Conservation (phyloP, 1,140 invertebrate genomes). For the Dendrolimus kikuchii region DNA sequence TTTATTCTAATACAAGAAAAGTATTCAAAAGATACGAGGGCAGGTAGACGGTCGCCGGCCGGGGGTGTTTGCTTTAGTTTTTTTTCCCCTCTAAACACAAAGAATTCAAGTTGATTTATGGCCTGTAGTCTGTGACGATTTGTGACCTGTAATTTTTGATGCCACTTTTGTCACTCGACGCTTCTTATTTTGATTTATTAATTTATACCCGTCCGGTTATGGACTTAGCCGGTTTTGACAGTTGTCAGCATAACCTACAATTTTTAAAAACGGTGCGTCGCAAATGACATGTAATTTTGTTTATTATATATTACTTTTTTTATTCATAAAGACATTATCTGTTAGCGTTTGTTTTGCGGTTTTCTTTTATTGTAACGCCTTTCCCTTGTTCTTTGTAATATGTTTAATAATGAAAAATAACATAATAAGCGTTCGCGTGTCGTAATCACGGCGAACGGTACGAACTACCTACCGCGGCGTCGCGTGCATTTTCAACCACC, state of each 20-base stretch:
- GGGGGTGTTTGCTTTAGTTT: slow-evolving; percentile 63
- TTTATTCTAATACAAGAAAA: slow-evolving; percentile 68
- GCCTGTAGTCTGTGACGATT: slow-evolving; percentile 54
- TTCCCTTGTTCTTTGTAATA: too few species aligned
- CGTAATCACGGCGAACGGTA: too few species aligned
- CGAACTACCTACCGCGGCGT: too few species aligned
- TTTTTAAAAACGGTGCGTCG: slow-evolving; percentile 21
- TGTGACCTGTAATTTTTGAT: slow-evolving; percentile 67
- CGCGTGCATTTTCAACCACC: too few species aligned
- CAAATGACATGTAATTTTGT: slow-evolving; percentile 1
- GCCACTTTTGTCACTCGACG: slow-evolving; percentile 63
- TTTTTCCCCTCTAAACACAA: slow-evolving; percentile 44
- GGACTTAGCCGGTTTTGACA: slow-evolving; percentile 50
- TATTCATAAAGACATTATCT: too few species aligned
- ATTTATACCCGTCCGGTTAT: slow-evolving; percentile 30
- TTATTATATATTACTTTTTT: too few species aligned
- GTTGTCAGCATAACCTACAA: slow-evolving; percentile 43
- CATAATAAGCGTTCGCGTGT: too few species aligned
- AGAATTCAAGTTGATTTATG: slow-evolving; percentile 65
- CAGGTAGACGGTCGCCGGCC: slow-evolving; percentile 47
- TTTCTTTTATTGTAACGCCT: too few species aligned
- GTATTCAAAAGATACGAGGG: slow-evolving; percentile 64
- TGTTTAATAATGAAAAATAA: too few species aligned
- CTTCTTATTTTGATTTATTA: slow-evolving; percentile 55
- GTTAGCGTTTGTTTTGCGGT: too few species aligned